phyloP scores from a whole-genome alignment of 37 sponge, comb jelly and placozoan genomes.

The Bolinopsis microptera region DNA sequence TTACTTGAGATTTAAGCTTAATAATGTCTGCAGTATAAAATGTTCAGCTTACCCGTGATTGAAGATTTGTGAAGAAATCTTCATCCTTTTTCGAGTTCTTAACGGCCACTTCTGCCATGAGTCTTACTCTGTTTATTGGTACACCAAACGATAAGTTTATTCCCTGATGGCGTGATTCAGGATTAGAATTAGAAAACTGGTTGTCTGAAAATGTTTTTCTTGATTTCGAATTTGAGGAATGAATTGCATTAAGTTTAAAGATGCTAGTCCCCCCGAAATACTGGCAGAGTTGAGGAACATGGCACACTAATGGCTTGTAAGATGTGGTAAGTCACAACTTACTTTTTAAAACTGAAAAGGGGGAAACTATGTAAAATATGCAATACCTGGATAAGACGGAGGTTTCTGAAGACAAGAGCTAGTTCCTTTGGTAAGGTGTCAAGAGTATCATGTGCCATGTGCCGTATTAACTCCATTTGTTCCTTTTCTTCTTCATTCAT shows the following conservation, averaged over 20 bases:
- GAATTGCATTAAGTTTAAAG: no score
- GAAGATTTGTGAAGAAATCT: not conserved
- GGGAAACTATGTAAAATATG: no score
- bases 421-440: not conserved
- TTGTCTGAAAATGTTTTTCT: no score
- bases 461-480: not conserved
- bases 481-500: constrained; percentile 36
- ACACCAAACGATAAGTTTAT: constrained; percentile 33
- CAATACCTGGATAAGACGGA: constrained; percentile 17
- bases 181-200: no score
- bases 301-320: no score
- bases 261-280: no score
- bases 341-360: no score
- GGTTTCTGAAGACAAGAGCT: not conserved
- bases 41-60: not conserved
- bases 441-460: constrained; percentile 3
- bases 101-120: constrained; percentile 28
- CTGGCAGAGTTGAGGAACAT: no score
- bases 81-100: not conserved
- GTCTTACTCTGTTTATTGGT: constrained; percentile 17
- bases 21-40: no score
- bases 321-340: no score
- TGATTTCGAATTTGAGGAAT: no score
- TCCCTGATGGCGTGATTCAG: not conserved
- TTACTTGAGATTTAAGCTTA: no score